phyloP scores from a whole-genome alignment of 2,113 vertebrate genomes.

The Callopanchax toddi region DNA sequence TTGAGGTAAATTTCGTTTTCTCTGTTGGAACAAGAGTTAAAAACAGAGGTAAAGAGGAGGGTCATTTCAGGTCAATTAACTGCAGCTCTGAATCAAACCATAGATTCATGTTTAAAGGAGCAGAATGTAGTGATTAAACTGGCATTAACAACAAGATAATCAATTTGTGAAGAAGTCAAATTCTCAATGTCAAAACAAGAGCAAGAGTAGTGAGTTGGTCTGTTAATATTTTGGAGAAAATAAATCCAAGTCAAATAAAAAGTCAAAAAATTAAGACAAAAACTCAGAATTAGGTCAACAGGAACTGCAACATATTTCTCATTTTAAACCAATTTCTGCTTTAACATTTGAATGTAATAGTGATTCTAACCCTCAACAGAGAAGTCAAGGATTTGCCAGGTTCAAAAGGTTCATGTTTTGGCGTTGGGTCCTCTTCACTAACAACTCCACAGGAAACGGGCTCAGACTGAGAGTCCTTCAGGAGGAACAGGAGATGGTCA shows the following conservation, averaged over 20 bases:
- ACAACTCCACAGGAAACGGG: conserved; percentile 67
- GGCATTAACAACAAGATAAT: too few species aligned
- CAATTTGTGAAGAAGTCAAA: too few species aligned
- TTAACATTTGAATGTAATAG: background rate
- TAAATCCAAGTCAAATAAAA: too few species aligned
- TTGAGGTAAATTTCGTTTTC: conserved; percentile 80
- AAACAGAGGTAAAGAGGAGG: accelerated
- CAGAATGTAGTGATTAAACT: too few species aligned
- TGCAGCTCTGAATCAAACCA: too few species aligned
- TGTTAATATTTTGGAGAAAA: too few species aligned
- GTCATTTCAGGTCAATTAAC: too few species aligned
- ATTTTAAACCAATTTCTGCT: background rate
- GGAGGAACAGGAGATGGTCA: conserved; percentile 72
- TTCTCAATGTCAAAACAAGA: too few species aligned
- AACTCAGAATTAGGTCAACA: background rate
- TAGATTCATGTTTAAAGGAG: too few species aligned
- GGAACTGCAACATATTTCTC: background rate
- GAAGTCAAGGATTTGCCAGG: conserved; percentile 47
- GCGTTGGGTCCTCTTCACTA: conserved; percentile 5
- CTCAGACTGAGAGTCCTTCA: conserved; percentile 54
- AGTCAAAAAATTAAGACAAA: too few species aligned
- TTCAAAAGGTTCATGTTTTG: conserved; percentile 40
- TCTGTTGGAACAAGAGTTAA: conserved; percentile 72
- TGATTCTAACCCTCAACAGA: conserved; percentile 71
- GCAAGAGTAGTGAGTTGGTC: too few species aligned